Percentiles rank a stretch among this genome's conserved stretches.
These are phyloP conservation scores for Cyprinodon variegatus DNA, from an alignment of 2,113 vertebrate genomes.

Conservation along the genomic window DNA sequence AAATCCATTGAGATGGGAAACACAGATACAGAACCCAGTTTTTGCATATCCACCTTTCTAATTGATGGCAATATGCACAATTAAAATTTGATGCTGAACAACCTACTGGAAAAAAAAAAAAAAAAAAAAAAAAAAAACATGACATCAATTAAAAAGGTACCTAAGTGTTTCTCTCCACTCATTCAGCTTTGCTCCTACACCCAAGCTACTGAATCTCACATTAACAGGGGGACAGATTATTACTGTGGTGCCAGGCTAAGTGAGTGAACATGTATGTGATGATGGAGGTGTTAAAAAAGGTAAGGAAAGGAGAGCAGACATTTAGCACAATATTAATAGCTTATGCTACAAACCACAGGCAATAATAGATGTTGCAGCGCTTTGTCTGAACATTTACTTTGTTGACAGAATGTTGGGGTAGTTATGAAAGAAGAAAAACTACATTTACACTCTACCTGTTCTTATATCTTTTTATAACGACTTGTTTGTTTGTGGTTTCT, in stretches of 20 bases:
- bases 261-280: conserved; percentile 51
- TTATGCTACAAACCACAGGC: conserved; percentile 37
- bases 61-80: conserved; percentile 48
- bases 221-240: conserved; percentile 56
- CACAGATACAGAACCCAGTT: conserved; percentile 2
- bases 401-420: background rate
- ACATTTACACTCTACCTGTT: background rate
- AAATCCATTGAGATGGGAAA: conserved; percentile 47
- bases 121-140: conserved; percentile 45
- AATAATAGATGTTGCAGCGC: conserved; percentile 54
- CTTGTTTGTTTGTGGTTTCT: background rate
- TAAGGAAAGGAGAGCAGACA: conserved; percentile 35
- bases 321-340: conserved; percentile 58
- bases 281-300: conserved; percentile 40
- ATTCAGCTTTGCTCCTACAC: conserved; percentile 27
- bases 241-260: conserved; percentile 44
- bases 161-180: conserved; percentile 21
- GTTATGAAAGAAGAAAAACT: background rate
- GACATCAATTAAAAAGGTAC: conserved; percentile 57
- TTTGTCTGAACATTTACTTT: conserved; percentile 37
- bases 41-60: conserved; percentile 17
- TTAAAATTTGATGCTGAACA: conserved; percentile 58
- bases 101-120: conserved; percentile 13
- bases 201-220: conserved; percentile 21
- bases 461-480: conserved; percentile 12